Evolutionary conservation across 2,797 vertebrate species (phyloP).

Genomic region (Betta splendens): DNA sequence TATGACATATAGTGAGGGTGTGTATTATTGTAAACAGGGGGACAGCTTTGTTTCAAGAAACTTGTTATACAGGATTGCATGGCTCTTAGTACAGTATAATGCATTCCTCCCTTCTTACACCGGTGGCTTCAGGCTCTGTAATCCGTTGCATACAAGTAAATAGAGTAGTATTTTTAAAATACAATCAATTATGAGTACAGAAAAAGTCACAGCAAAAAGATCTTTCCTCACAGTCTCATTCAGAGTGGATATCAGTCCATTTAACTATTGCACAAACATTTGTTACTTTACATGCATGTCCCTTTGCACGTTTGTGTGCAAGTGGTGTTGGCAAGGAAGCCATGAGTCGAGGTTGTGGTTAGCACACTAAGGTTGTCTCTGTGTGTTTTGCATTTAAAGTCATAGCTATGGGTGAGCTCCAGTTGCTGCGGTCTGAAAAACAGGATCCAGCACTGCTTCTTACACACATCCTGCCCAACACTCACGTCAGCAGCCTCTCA

Average conservation of each 20-base stretch:
- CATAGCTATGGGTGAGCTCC: constrained; percentile 65
- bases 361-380: constrained; percentile 46
- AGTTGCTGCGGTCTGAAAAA: constrained; percentile 75
- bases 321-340: constrained; percentile 41
- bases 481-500: constrained; percentile 77
- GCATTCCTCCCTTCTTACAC: constrained; percentile 44
- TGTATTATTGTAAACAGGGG: constrained; percentile 12
- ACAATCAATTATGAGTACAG: neutral
- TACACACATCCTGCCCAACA: constrained; percentile 80
- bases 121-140: constrained; percentile 13
- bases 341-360: constrained; percentile 55
- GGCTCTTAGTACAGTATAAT: constrained; percentile 31
- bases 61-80: constrained; percentile 56
- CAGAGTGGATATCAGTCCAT: neutral
- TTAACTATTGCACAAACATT: neutral
- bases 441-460: constrained; percentile 77
- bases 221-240: constrained; percentile 1
- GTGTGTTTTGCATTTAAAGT: constrained; percentile 64
- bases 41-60: constrained; percentile 49
- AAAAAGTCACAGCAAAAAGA: constrained; percentile 10
- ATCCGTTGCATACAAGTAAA: constrained; percentile 27
- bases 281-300: constrained; percentile 18
- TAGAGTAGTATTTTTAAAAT: constrained; percentile 10
- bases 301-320: constrained; percentile 26
- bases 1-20: constrained; percentile 5